Base-by-base conservation (phyloP, 2,113 vertebrate genomes). In the Ceyx cyanopectus region DNA sequence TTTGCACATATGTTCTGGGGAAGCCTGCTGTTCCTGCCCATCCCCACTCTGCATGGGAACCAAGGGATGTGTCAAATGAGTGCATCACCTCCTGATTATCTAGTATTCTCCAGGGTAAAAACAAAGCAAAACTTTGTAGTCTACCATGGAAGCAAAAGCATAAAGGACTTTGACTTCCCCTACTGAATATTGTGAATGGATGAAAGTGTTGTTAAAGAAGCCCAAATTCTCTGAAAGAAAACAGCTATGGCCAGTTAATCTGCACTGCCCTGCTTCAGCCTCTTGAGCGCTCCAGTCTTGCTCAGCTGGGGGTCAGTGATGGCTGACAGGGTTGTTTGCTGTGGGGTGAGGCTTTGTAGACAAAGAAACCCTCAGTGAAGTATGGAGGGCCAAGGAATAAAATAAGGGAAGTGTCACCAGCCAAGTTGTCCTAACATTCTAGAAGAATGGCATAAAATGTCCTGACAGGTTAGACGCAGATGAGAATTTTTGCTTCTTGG, bases 1-100 rank as follows among this genome's bases (percentile, higher is more conserved):
- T 95, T 94, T 91, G 90, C 90, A 85, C 95, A 96, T 92, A 94
- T 95, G 94, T 95, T 96, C 85, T 91, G 92, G 87, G 92, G 87
- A 94, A 95, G 87, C 93, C 93, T 95, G 90, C 94, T 96, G 94
- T 91, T 95, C 92, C 81, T 95, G 79, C 56, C 5, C 0, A 66
- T 82, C 66, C 63, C 45, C 37, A 7, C 19, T 69, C 93, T 92
- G 90, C 74, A 80, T 63, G 63, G 3, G 7, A 95, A 85, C 75
- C 68, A 70, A 67, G 66, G 87, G 72, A 94, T 51, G 46, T 82
- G 87, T 89, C 81, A 91, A 41, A 80, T 9, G 51, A 85, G 24
- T 21, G 56, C 56, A 26, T 87, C 2, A 2, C 32, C 68, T 91
- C 85, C 66, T 58, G 58, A 66, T 76, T 53, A 80, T 60, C 89